phyloP scores from a whole-genome alignment of 2,797 vertebrate genomes.

The Acanthurus lineatus region DNA sequence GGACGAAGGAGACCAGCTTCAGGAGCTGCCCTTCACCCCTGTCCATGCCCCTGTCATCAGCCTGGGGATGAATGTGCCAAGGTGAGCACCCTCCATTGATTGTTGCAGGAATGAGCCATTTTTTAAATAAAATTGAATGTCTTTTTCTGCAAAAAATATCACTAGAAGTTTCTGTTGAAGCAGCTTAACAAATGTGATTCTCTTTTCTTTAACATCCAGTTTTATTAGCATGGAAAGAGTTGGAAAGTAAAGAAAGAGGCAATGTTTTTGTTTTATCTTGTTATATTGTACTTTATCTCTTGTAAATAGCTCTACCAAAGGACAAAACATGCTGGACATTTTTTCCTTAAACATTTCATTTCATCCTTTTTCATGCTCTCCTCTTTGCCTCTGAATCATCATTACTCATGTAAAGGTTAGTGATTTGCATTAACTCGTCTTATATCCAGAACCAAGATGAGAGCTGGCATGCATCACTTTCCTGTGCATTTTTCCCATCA shows the following conservation, averaged over 20 bases:
- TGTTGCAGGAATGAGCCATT: not conserved
- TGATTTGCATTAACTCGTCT: conserved; percentile 17
- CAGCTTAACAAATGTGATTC: no score
- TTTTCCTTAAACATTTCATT: conserved; percentile 3
- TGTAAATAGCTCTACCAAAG: not conserved
- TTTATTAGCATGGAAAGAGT: not conserved
- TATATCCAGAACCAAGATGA: not conserved
- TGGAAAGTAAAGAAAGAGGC: not conserved
- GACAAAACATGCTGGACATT: not conserved
- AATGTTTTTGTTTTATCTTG: not conserved
- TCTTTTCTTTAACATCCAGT: not conserved
- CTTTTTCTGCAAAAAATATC: not conserved
- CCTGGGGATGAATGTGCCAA: conserved; percentile 83
- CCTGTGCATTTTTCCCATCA: no score
- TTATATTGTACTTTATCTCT: not conserved
- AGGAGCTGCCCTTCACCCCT: conserved; percentile 89
- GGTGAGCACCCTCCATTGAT: conserved; percentile 82
- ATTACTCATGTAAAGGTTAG: conserved; percentile 11
- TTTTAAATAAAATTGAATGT: not conserved
- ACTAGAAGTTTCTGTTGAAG: not conserved
- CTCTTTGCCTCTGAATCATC: conserved; percentile 16
- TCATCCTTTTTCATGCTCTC: not conserved
- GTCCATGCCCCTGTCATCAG: conserved; percentile 90
- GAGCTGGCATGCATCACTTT: no score
- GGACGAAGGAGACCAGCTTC: conserved; percentile 78